Percentiles rank a stretch among this genome's conserved stretches.
Conservation (phyloP, 2,113 vertebrate genomes). For the Pelecanoides urinatrix region DNA sequence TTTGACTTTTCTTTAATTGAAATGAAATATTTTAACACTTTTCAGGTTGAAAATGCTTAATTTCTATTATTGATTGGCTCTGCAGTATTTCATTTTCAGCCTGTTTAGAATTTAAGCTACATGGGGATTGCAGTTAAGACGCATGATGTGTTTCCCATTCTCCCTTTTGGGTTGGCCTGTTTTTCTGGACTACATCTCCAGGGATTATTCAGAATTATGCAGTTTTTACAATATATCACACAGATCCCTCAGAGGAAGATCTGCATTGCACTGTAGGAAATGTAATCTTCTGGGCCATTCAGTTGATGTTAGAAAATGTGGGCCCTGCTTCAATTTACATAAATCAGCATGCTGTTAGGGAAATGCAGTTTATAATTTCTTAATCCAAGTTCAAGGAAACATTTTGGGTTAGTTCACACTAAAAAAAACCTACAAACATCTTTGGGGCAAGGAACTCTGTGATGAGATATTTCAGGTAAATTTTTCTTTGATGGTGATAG, state of each 20-base stretch:
- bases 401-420: neutral
- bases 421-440: neutral
- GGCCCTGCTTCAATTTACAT: neutral
- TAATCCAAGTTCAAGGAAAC: neutral
- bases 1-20: neutral
- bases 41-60: neutral
- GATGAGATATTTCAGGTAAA: neutral
- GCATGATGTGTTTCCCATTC: neutral
- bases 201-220: slow-evolving; percentile 6
- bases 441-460: neutral
- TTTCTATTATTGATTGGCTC: neutral
- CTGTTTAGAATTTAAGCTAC: neutral
- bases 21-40: neutral
- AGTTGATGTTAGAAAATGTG: neutral
- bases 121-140: neutral
- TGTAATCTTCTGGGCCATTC: neutral
- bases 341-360: neutral
- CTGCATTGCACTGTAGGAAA: slow-evolving; percentile 5
- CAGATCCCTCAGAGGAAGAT: slow-evolving; percentile 1
- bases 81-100: neutral
- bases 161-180: slow-evolving; percentile 9
- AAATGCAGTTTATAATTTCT: neutral
- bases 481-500: neutral
- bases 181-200: neutral
- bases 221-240: neutral